Conservation (phyloP, 1,140 invertebrate species). For the Drosophila tropicalis region DNA sequence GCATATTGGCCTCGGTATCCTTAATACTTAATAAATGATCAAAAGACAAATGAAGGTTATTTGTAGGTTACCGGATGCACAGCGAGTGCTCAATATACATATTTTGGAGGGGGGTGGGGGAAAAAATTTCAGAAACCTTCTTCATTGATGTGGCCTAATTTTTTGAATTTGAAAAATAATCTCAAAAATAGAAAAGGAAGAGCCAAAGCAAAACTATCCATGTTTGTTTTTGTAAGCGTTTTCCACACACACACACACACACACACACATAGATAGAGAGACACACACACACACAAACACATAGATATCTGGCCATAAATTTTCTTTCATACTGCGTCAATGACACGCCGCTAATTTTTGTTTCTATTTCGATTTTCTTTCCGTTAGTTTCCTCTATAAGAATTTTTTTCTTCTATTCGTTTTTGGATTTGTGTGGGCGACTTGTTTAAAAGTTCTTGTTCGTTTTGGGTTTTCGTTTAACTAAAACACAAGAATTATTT, state of each 20-base stretch:
- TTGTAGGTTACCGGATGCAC: conserved; percentile 73
- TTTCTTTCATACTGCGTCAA: conserved; percentile 68
- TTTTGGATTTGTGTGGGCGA: conserved; percentile 63
- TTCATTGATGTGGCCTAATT: conserved; percentile 68
- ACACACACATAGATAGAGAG: conserved; percentile 34
- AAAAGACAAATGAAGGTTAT: conserved; percentile 49
- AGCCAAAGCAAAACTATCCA: conserved; percentile 46
- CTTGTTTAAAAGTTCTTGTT: conserved; percentile 45
- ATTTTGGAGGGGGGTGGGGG: neutral
- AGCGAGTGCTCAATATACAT: conserved; percentile 2
- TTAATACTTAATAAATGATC: conserved; percentile 25
- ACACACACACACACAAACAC: conserved; percentile 37
- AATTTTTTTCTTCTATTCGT: conserved; percentile 39
- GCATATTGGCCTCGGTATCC: conserved; percentile 41
- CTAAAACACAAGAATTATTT: conserved; percentile 65
- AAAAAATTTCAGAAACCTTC: conserved; percentile 31
- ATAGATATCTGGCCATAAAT: conserved; percentile 57
- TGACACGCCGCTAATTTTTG: conserved; percentile 73
- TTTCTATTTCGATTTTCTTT: conserved; percentile 36
- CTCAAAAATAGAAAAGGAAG: neutral
- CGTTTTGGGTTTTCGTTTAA: conserved; percentile 35
- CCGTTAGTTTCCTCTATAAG: conserved; percentile 14
- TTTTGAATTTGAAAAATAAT: conserved; percentile 25
- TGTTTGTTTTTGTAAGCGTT: conserved; percentile 74
- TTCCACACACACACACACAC: conserved; percentile 57